Base-by-base conservation (phyloP, 2,888 invertebrate species). In the Cataglyphis cursor region DNA sequence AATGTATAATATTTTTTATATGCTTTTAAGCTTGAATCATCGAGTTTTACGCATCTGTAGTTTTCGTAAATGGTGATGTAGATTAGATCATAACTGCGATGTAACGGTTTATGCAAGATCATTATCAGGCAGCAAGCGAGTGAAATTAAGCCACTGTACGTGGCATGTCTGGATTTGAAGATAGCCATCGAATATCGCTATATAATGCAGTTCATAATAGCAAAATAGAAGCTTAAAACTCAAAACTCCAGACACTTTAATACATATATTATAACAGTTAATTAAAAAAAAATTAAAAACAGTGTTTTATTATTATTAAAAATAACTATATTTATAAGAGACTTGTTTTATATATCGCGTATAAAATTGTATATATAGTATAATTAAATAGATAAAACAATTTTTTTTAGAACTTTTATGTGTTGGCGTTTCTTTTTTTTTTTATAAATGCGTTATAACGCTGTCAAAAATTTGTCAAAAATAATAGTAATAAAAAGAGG, bases 121-220 rank as follows among this genome's bases (percentile, higher is more conserved):
- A 38, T 61, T 61, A 61, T 62, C 57, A 57, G 21, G 10, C 21
- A 24, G 76, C 57, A 70, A 88, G 83, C 64, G 54, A 59, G 61
- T 24, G 44, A 86, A 86, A 88, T 88, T 81, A 70, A 86, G 82
- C 18, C 44, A 44, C 18, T 70, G 44, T n/a, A 38, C 57, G n/a
- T 62, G 59, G 66, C 62, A n/a, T 70, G 68, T 81, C 83, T 65
- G 82, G n/a, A 61, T 59, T 24, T 62, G 78, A 76, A 82, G 82
- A 84, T 86, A 85, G 48, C 64, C 64, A 88, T 88, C 88, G 82
- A 61, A 66, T 62, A 65, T 64, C 48, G 38, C n/a, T 51, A 51
- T n/a, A 51, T n/a, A 51, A 51, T 54, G 18, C 54, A 57, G 54
- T 15, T 68, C 38, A 65, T 1, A 44, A 28, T 21, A 80, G 76